Conservation (phyloP, 2,797 vertebrate species). For the Leptodactylus fallax region DNA sequence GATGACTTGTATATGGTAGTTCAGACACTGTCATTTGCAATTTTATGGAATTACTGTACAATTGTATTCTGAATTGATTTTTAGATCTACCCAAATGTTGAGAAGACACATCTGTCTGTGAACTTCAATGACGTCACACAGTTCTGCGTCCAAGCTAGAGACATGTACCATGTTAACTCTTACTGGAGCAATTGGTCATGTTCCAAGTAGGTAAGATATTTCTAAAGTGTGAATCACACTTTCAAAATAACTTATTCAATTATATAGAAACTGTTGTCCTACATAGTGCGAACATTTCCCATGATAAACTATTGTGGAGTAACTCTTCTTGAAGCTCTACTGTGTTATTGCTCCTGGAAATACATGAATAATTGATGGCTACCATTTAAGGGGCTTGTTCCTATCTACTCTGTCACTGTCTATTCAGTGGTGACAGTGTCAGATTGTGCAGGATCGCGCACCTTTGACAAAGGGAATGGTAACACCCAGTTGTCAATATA, state of each 20-base stretch:
- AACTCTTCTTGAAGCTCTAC: too few species aligned
- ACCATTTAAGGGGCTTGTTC: too few species aligned
- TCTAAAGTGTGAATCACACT: not conserved
- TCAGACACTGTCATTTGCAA: not conserved
- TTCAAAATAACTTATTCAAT: not conserved
- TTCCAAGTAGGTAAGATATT: conserved; percentile 48
- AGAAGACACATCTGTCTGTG: not conserved
- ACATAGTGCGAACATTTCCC: too few species aligned
- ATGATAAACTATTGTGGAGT: too few species aligned
- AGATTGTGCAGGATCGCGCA: too few species aligned
- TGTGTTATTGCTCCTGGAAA: too few species aligned
- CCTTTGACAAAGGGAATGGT: too few species aligned
- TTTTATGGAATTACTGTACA: not conserved
- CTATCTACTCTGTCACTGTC: too few species aligned
- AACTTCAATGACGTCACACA: not conserved
- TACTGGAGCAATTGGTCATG: conserved; percentile 75
- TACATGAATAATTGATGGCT: too few species aligned
- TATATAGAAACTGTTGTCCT: not conserved
- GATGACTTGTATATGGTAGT: not conserved
- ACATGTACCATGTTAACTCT: conserved; percentile 73
- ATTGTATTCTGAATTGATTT: not conserved
- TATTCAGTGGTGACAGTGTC: too few species aligned
- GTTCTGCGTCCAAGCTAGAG: conserved; percentile 72
- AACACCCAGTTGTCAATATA: too few species aligned
- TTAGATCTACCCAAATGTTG: conserved; percentile 21